These are phyloP conservation scores for Drosophila takahashii DNA, from an alignment of 1,140 invertebrate species.

Conservation along the genomic window DNA sequence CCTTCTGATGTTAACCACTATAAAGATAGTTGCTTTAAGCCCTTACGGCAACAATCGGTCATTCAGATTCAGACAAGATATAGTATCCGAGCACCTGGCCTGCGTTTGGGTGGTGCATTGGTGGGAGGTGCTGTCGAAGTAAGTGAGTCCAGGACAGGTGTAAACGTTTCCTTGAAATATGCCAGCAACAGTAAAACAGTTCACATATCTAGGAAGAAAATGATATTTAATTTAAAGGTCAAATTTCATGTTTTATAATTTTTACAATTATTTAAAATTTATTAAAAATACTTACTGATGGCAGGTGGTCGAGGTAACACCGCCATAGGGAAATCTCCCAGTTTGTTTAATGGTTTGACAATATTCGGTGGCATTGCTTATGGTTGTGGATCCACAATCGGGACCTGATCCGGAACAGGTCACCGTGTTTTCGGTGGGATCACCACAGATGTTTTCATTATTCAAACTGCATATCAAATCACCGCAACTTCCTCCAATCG, in stretches of 20 bases:
- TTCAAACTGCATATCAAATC: slow-evolving; percentile 31
- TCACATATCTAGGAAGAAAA: slow-evolving; percentile 37
- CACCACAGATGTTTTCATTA: slow-evolving; percentile 29
- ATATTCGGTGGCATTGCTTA: slow-evolving; percentile 27
- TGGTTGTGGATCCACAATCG: neutral
- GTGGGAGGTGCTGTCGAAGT: slow-evolving; percentile 33
- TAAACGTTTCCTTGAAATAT: slow-evolving; percentile 44
- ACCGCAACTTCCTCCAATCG: slow-evolving; percentile 40
- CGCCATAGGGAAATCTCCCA: slow-evolving; percentile 57
- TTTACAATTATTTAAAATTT: neutral
- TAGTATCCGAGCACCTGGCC: slow-evolving; percentile 37
- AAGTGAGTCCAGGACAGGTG: slow-evolving; percentile 33
- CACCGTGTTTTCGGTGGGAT: neutral
- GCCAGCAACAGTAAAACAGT: slow-evolving; percentile 13
- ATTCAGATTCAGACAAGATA: slow-evolving; percentile 15
- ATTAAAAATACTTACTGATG: slow-evolving; percentile 33
- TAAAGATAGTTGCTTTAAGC: neutral
- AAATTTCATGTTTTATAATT: no score
- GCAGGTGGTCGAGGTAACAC: slow-evolving; percentile 30
- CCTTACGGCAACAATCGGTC: slow-evolving; percentile 10
- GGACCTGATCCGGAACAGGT: slow-evolving; percentile 7
- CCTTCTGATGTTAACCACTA: neutral
- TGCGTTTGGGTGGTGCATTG: slow-evolving; percentile 20
- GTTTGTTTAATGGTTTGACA: slow-evolving; percentile 13
- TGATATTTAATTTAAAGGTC: no score